Evolutionary conservation across 1,140 invertebrate genomes (phyloP).

Genomic region (Pissodes strobi): DNA sequence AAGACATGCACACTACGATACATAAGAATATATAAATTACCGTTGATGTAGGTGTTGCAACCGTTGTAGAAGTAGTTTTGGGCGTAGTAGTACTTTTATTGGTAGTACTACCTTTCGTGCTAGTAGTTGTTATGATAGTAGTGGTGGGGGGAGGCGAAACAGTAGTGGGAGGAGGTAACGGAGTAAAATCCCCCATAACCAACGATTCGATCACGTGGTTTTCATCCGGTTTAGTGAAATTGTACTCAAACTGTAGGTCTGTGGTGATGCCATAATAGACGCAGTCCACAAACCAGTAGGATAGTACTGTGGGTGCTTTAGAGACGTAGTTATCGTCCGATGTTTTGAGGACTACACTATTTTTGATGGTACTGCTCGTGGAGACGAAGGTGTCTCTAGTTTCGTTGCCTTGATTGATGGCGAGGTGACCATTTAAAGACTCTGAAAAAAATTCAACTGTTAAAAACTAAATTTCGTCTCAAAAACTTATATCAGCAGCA

Average conservation of each 20-base stretch:
- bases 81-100: conserved; percentile 35
- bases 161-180: conserved; percentile 64
- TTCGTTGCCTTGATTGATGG: conserved; percentile 64
- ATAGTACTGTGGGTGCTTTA: conserved; percentile 66
- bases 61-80: conserved; percentile 28
- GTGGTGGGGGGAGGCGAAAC: conserved; percentile 63
- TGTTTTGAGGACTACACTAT: conserved; percentile 63
- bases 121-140: conserved; percentile 46
- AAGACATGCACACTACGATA: too few relatives aligned
- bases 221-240: conserved; percentile 64
- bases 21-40: background rate
- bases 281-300: conserved; percentile 81
- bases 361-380: conserved; percentile 60
- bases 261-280: conserved; percentile 67
- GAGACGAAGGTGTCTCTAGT: conserved; percentile 66
- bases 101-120: too few relatives aligned
- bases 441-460: conserved; percentile 57
- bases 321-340: conserved; percentile 65
- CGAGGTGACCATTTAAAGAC: conserved; percentile 67
- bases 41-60: too few relatives aligned
- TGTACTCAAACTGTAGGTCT: conserved; percentile 64
- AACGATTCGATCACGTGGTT: conserved; percentile 71
- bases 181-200: conserved; percentile 69
- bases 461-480: too few relatives aligned
- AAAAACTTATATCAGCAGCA: too few relatives aligned